Evolutionary conservation across 2,797 vertebrate species (phyloP).

Genomic region (Amniataba percoides): DNA sequence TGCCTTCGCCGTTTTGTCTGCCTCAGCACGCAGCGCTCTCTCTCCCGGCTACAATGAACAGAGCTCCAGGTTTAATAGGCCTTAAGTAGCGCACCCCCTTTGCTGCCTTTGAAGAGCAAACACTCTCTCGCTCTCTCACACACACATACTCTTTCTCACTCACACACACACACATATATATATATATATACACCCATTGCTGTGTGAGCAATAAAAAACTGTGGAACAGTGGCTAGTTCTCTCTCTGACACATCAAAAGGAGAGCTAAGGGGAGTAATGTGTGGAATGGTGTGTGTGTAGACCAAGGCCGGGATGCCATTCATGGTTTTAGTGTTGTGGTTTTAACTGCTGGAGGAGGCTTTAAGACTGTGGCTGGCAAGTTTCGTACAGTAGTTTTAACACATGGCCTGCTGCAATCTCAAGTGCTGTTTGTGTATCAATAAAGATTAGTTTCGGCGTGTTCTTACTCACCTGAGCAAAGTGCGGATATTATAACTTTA

Average conservation of each 20-base stretch:
- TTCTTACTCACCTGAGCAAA: conserved; percentile 39
- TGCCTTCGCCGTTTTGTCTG: conserved; percentile 78
- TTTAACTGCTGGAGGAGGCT: conserved; percentile 69
- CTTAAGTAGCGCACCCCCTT: conserved; percentile 79
- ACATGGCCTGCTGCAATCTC: conserved; percentile 34
- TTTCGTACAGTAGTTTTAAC: conserved; percentile 56
- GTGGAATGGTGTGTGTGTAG: conserved; percentile 80
- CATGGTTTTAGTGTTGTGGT: conserved; percentile 73
- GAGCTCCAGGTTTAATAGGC: conserved; percentile 84
- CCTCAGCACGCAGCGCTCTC: conserved; percentile 75
- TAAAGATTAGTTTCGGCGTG: conserved; percentile 4
- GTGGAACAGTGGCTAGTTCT: conserved; percentile 77
- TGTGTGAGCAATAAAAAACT: conserved; percentile 77
- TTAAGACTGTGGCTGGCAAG: conserved; percentile 61
- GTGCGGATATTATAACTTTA: conserved; percentile 33
- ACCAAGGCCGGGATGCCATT: conserved; percentile 78
- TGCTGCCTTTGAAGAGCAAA: conserved; percentile 83
- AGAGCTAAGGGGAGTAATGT: conserved; percentile 79
- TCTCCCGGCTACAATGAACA: conserved; percentile 74
- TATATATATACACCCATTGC: conserved; percentile 53
- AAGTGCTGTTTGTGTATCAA: conserved; percentile 34
- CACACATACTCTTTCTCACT: conserved; percentile 17
- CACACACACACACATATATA: conserved; percentile 24
- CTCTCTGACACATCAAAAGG: conserved; percentile 81
- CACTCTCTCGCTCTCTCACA: conserved; percentile 49